These are phyloP conservation scores for Myotis daubentonii DNA, from an alignment of 2,797 vertebrate species.

Conservation along the genomic window DNA sequence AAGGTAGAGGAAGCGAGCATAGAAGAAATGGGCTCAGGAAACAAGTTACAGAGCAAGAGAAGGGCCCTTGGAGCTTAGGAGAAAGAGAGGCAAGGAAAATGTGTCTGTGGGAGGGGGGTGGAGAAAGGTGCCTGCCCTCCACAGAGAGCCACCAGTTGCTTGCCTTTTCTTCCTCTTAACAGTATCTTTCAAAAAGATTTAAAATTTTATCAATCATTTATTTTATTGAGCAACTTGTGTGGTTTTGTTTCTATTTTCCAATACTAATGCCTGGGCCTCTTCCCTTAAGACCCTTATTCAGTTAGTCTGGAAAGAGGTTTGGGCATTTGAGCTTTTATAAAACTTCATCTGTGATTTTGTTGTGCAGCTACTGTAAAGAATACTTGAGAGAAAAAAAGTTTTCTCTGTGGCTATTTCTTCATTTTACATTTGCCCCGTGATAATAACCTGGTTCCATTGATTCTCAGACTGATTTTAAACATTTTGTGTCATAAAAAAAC, in stretches of 20 bases:
- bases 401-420: not conserved
- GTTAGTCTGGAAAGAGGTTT: not conserved
- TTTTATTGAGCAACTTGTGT: not conserved
- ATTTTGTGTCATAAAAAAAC: conserved; percentile 20
- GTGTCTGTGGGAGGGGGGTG: accelerated
- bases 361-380: not conserved
- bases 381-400: not conserved
- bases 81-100: not conserved
- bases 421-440: conserved; percentile 9
- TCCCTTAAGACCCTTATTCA: not conserved
- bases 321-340: not conserved
- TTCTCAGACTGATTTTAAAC: conserved; percentile 35
- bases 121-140: not conserved
- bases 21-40: not conserved
- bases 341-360: not conserved
- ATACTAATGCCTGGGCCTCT: not conserved
- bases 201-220: not conserved
- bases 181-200: not conserved
- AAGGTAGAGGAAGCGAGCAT: not conserved
- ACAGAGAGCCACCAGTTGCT: not conserved
- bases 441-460: not conserved
- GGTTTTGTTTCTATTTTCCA: not conserved
- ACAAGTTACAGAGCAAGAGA: not conserved
- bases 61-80: not conserved
- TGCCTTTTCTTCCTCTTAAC: conserved; percentile 7